Conservation (phyloP, 2,888 invertebrate genomes). For the Chaitophorus viminalis region DNA sequence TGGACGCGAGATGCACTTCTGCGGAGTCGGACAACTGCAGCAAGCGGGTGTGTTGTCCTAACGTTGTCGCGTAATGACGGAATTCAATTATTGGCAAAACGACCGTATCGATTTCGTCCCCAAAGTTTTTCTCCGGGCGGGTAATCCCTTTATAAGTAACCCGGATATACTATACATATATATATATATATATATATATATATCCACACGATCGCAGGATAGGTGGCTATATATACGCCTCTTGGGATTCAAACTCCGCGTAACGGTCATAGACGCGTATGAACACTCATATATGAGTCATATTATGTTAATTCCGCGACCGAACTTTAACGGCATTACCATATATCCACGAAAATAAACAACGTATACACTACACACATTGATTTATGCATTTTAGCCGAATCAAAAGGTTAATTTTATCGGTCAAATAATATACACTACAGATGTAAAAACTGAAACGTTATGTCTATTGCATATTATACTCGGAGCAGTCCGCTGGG, state of each 20-base stretch:
- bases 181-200: no score
- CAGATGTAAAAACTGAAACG: no score
- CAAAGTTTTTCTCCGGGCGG: conserved; percentile 19
- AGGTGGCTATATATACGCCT: neutral
- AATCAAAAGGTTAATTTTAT: neutral
- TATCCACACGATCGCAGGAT: neutral
- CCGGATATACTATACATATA: no score
- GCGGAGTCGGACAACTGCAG: no score
- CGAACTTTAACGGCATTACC: neutral
- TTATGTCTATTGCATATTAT: no score
- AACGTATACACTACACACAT: neutral
- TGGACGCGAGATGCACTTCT: neutral
- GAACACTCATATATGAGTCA: neutral
- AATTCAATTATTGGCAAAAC: conserved; percentile 27
- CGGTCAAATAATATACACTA: neutral
- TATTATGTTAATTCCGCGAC: conserved; percentile 5
- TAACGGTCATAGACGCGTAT: neutral
- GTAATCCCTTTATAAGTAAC: conserved; percentile 30
- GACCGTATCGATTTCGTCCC: conserved; percentile 45
- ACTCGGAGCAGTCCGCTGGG: neutral
- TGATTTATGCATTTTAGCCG: neutral
- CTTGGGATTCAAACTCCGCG: conserved; percentile 25
- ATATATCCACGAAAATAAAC: neutral
- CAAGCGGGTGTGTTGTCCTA: no score
- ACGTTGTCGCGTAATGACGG: neutral